phyloP scores from a whole-genome alignment of 1,140 invertebrate genomes.

The Ips typographus region DNA sequence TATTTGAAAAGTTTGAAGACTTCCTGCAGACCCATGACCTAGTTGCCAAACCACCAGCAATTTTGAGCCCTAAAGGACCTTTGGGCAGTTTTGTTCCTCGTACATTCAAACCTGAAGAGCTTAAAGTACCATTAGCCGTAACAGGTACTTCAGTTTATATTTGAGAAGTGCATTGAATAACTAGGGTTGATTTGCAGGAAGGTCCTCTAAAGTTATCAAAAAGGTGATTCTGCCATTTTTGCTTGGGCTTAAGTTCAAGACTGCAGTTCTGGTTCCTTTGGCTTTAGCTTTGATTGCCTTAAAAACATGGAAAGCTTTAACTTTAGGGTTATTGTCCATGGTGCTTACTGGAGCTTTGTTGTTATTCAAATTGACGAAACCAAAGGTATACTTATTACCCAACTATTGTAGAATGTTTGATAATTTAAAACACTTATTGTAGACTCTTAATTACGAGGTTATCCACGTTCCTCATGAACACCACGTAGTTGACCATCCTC shows the following conservation, averaged over 20 bases:
- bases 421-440: constrained; percentile 28
- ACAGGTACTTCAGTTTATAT: constrained; percentile 38
- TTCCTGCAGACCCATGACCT: constrained; percentile 67
- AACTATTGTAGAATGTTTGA: neutral
- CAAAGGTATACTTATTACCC: constrained; percentile 60
- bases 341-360: constrained; percentile 78
- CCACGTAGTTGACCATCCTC: constrained; percentile 62
- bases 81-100: constrained; percentile 64
- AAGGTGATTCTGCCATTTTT: constrained; percentile 82
- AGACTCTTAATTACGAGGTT: constrained; percentile 75
- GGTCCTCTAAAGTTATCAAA: constrained; percentile 65
- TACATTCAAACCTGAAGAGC: constrained; percentile 66
- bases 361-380: constrained; percentile 82
- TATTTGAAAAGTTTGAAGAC: constrained; percentile 65
- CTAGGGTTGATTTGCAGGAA: constrained; percentile 12
- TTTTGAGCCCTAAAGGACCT: constrained; percentile 58
- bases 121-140: constrained; percentile 65
- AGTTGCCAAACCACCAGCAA: constrained; percentile 63
- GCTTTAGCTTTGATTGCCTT: constrained; percentile 78
- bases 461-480: constrained; percentile 78
- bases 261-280: constrained; percentile 75
- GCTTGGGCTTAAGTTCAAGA: constrained; percentile 80
- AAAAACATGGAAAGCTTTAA: constrained; percentile 85
- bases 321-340: constrained; percentile 78
- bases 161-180: neutral